Percentiles rank a stretch among this genome's conserved stretches.
Conservation (phyloP, 2,797 vertebrate species). For the Anomalospiza imberbis region DNA sequence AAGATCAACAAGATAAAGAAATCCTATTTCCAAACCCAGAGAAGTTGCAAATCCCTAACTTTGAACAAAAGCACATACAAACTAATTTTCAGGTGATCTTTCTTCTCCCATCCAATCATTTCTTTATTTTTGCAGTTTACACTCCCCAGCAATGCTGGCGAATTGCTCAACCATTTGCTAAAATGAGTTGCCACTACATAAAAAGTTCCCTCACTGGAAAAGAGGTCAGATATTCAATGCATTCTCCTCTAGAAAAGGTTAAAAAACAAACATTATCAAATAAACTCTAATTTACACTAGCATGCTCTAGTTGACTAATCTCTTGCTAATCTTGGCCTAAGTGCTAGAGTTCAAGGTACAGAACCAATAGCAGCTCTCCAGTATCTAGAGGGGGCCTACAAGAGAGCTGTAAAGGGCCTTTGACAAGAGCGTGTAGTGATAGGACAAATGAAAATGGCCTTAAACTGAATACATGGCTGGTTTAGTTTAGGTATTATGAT, state of each 20-base stretch:
- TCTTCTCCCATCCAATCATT: background rate
- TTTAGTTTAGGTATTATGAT: background rate
- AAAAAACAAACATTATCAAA: background rate
- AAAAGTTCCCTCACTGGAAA: slow-evolving; percentile 29
- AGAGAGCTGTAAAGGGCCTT: background rate
- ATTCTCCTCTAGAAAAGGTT: slow-evolving; percentile 19
- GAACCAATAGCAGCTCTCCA: background rate
- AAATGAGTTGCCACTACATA: slow-evolving; percentile 2
- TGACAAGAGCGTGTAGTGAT: background rate
- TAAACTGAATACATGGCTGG: background rate
- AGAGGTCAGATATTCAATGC: slow-evolving; percentile 54
- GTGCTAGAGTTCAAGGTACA: slow-evolving; percentile 41
- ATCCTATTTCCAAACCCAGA: background rate
- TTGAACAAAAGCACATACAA: background rate
- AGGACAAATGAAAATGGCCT: background rate
- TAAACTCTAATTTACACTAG: slow-evolving; percentile 19
- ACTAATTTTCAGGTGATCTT: background rate
- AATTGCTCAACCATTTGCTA: background rate
- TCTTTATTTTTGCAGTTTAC: slow-evolving; percentile 3
- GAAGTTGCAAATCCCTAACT: background rate
- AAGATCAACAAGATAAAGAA: slow-evolving; percentile 1
- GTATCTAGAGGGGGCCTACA: background rate
- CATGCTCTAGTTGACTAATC: slow-evolving; percentile 22
- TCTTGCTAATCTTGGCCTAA: slow-evolving; percentile 47
- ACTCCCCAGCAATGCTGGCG: background rate